Evolutionary conservation across 2,797 vertebrate genomes (phyloP), one percentile per base, ranked within the genome.

Genomic region (Sus cebifrons): DNA sequence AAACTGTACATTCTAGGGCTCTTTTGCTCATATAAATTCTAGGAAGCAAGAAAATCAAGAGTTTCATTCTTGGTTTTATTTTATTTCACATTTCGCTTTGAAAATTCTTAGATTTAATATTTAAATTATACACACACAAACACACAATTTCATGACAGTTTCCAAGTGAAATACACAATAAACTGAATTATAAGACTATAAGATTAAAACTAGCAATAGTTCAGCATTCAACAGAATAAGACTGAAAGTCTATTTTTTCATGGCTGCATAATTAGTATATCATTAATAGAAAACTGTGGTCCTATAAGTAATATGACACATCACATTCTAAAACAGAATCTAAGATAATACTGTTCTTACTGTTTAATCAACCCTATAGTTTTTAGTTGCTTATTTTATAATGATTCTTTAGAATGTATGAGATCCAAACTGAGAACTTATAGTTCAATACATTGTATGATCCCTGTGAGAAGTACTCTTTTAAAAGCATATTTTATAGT

Each of bases 401-500:
- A 88, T 56, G 49, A 91, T 84, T 88, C 13, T 78, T 97, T 73
- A 84, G 58, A 92, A 83, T 94, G 18, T 96, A 64, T 94, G 92
- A 97, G 73, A 75, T 60, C 17, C 95, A 83, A 68, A 96, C 32
- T 73, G 70, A 77, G 32, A 62, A 90, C 52, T 94, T 96, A 91
- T 65, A 71, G n/a, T 97, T 94, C 85, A 81, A 89, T 23, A 97
- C 88, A 93, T 62, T 95, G 95, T 12, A 65, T 58, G 27, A 94
- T 97, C 86, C 21, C 86, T 96, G 15, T 93, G 75, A 96, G 96
- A 97, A 73, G 20, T 93, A 91, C 23, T 95, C 96, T 67, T 56
- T 91, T 65, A 73, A 97, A 95, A 75, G 95, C 75, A 93, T 91
- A 44, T 77, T 96, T 96, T 95, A 62, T 95, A 96, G 86, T 95